Conservation (phyloP, 2,888 invertebrate species). For the Chrysomela aeneicollis region DNA sequence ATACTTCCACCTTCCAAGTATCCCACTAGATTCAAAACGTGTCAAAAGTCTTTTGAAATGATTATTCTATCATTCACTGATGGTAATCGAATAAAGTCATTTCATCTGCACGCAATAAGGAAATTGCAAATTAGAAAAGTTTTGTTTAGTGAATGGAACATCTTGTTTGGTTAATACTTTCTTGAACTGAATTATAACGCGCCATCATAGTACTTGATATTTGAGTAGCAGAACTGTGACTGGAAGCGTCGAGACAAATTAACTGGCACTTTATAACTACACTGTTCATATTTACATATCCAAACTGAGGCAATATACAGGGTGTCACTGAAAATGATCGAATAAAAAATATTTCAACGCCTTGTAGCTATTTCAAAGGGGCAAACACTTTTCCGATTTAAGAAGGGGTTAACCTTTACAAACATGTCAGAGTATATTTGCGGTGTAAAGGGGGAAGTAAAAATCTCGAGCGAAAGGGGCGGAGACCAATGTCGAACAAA, state of each 20-base stretch:
- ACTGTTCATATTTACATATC: slow-evolving; percentile 31
- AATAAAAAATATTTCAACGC: too few species aligned
- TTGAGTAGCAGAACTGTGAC: slow-evolving; percentile 11
- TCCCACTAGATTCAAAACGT: too few species aligned
- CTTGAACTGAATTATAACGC: neutral
- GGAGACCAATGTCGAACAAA: too few species aligned
- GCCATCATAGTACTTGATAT: slow-evolving; percentile 14
- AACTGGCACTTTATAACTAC: slow-evolving; percentile 36
- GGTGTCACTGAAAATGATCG: neutral
- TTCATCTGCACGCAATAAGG: neutral
- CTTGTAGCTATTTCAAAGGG: too few species aligned
- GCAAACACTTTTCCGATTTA: too few species aligned
- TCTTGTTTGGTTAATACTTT: slow-evolving; percentile 17
- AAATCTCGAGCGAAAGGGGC: too few species aligned
- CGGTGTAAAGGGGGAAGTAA: too few species aligned
- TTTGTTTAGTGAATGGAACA: slow-evolving; percentile 4
- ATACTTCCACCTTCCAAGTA: too few species aligned
- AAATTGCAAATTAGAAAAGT: slow-evolving; percentile 20
- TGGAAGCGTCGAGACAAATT: slow-evolving; percentile 31
- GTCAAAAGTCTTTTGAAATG: too few species aligned
- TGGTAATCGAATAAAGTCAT: neutral
- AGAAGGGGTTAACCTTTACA: too few species aligned
- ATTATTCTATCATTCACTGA: neutral
- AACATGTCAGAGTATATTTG: too few species aligned
- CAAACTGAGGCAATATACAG: neutral